Evolutionary conservation across 2,888 invertebrate species (phyloP), one percentile per base, ranked within the genome.

Genomic region (Minunthozetes semirufus): DNA sequence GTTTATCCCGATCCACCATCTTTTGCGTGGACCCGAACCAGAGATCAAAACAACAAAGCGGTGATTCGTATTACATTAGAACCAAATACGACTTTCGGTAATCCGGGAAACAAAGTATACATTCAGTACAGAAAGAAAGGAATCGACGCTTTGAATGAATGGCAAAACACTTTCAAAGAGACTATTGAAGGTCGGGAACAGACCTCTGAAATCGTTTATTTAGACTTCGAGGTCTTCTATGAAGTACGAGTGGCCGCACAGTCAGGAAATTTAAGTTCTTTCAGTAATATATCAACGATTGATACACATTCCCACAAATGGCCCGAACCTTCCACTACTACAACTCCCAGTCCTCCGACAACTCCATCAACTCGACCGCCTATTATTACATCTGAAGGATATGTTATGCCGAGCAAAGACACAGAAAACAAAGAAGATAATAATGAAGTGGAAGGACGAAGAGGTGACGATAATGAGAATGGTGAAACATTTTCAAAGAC

Each of bases 161-260:
- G 61, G 61, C 4, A 15, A 22, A 61, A 61, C 33, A 61, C 61
- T 5, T 9, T 61, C n/a, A 13, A 13, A n/a, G 61, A 61, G 9
- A 25, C 1, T 6, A 17, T 61, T 2, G 33, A 61, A n/a, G 61
- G 27, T 0, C 3, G 17, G n/a, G 27, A 29, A 11, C 29, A 61
- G 33, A 13, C 29, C 1, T 27, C 2, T 11, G 61, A 61, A 13
- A 11, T 61, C 15, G 29, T 29, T 5, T 8, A 61, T 4, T 33
- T 61, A n/a, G 61, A 61, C 11, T 61, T 61, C n/a, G 61, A 61
- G 4, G 11, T n/a, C 17, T 61, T 29, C 61, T 61, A 61, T n/a
- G 61, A 61, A 27, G 27, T 61, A 13, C 19, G 61, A 61, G 61
- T 61, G 19, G 61, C 27, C 29, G 61, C 61, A 27, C 22, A 61